Conservation (phyloP, 2,888 invertebrate species). For the Polylopha cassiicola region DNA sequence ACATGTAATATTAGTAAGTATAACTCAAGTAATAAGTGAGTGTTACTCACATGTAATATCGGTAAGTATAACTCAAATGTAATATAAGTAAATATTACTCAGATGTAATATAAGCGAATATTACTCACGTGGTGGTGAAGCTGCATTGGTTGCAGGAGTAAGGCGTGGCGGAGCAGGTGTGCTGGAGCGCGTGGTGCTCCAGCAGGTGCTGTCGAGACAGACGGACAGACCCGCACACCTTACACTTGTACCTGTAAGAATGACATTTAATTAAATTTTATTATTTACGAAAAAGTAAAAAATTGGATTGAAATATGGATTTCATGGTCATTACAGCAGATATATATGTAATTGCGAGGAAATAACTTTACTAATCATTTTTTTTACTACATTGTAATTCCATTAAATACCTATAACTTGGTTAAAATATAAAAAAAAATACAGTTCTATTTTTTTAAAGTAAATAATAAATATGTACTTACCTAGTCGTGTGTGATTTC, state of each 20-base stretch:
- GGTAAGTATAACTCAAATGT: no score
- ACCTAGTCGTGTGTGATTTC: constrained; percentile 70
- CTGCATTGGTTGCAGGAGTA: constrained; percentile 55
- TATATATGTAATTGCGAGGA: no score
- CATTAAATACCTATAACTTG: background rate
- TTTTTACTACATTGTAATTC: no score
- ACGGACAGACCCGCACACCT: constrained; percentile 52
- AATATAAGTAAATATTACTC: background rate
- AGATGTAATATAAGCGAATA: background rate
- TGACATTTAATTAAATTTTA: no score
- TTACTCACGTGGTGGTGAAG: constrained; percentile 54
- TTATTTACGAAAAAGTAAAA: no score
- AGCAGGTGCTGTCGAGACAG: constrained; percentile 60
- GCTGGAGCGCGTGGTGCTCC: constrained; percentile 56
- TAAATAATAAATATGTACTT: constrained; percentile 16
- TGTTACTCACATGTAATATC: no score
- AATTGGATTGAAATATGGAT: no score
- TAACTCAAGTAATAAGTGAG: no score
- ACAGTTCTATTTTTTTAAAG: background rate
- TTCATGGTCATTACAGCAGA: no score
- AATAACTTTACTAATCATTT: no score
- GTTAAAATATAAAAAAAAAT: background rate
- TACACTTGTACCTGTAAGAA: constrained; percentile 56
- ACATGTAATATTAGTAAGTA: no score
- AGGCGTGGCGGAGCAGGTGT: constrained; percentile 40